Base-by-base conservation (phyloP, 2,113 vertebrate genomes). In the Ciconia maguari region DNA sequence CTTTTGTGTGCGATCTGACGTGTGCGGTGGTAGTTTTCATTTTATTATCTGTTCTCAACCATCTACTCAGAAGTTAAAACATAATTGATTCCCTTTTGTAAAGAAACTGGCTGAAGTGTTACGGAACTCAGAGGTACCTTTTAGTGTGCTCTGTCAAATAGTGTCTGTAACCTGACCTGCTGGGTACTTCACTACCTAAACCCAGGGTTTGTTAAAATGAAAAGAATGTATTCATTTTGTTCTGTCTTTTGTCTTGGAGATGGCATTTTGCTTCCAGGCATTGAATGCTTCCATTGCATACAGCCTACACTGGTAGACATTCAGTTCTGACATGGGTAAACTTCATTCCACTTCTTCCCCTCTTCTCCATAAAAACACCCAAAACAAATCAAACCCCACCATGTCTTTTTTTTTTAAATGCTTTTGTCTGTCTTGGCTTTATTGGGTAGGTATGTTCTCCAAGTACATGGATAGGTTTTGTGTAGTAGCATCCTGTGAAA, bases 261-360 rank as follows among this genome's bases (percentile, higher is more conserved):
- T 72, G 54, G 27, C 20, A 5, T 82, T 93, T 81, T 76, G 65
- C 61, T 91, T 74, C 29, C 46, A 71, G 84, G 55, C 44, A 2
- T 34, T 60, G 36, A 57, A 13, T 46, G 18, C 42, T 62, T 86
- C 76, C 25, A 4, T 25, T 51, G 51, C 44, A 21, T 29, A 2
- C 7, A 75, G 41, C 38, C 62, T 41, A 0, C 9, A 6, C 16
- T 20, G 58, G 16, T 14, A 4, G 7, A 3, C 6, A 1, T 49
- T 54, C 24, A 24, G 21, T 46, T 86, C 58, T 94, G 64, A 25
- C 5, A 1, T 2, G 16, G 36, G 10, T 84, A 17, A 75, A 26
- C 41, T n/a, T 60, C 11, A 3, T 58, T 83, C 55, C 13, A 2
- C 10, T 49, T 49, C 18, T 83, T 66, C 48, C 16, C 6, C 19